A percentile compares a stretch with the other conserved stretches of the same genome.
phyloP scores from a whole-genome alignment of 2,113 vertebrate genomes.

The Tretioscincus oriximinensis region DNA sequence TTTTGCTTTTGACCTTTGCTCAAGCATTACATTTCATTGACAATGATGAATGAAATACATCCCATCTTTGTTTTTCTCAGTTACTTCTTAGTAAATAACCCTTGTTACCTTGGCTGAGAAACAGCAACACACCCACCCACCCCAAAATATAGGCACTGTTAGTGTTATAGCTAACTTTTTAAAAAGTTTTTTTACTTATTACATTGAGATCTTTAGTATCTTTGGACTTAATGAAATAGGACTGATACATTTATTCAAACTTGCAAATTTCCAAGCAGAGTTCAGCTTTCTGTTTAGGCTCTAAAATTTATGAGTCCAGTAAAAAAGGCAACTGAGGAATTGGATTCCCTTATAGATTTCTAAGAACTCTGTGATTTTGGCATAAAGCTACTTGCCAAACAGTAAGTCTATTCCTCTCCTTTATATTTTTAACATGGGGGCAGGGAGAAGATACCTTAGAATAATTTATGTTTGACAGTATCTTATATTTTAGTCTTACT shows the following conservation, averaged over 20 bases:
- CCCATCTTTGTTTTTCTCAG: constrained; percentile 33
- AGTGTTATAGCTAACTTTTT: too few species aligned
- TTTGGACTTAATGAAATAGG: background rate
- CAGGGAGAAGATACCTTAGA: too few species aligned
- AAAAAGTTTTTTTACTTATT: too few species aligned
- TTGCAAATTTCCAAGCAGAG: background rate
- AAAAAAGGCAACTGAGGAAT: background rate
- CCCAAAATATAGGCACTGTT: too few species aligned
- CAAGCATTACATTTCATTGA: constrained; percentile 49
- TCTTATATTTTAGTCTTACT: background rate
- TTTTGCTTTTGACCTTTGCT: constrained; percentile 35
- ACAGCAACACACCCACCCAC: too few species aligned
- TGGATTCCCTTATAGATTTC: background rate
- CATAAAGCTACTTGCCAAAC: background rate
- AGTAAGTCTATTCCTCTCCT: background rate
- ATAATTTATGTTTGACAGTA: background rate
- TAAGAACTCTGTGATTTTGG: background rate
- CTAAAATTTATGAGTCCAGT: background rate
- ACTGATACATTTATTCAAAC: background rate
- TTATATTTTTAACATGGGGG: background rate
- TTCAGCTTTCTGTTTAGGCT: background rate
- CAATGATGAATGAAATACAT: constrained; percentile 38
- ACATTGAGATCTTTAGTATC: background rate
- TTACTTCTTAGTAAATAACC: constrained; percentile 4
- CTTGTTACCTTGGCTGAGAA: background rate